Evolutionary conservation across 2,888 invertebrate genomes (phyloP), one percentile per base, ranked within the genome.

Genomic region (Polydrusus tereticollis): DNA sequence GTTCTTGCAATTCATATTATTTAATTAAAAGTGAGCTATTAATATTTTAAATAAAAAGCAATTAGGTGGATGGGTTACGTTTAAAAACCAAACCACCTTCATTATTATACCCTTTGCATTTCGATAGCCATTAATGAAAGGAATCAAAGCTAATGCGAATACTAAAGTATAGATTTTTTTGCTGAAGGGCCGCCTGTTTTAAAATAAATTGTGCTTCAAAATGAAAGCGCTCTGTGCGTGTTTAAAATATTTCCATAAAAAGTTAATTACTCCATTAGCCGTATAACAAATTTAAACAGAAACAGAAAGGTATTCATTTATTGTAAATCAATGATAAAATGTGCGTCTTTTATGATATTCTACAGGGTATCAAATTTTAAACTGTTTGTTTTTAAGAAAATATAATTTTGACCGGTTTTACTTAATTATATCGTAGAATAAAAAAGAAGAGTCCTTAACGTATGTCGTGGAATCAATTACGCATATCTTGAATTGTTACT

Each of bases 1-100:
- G 12, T 68, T 69, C 29, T 69, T 62, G 69, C 69, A 69, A 69
- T 55, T 69, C 69, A 69, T 69, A 62, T 63, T 69, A 60, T 69
- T 69, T 69, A 69, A 69, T 69, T 69, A 69, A 69, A 68, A 58
- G 45, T 47, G 57, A 45, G 58, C 10, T 58, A 21, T 45, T 59
- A 33, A 59, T 67, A 67, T 36, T 36, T 20, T 21, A 50, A 50
- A 38, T 18, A 52, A 41, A 64, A 52, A 14, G 18, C 52, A 57
- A 57, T 57, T 66, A 55, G 57, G 55, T 33, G 16, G 21, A 55
- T 66, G 12, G 26, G 57, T 66, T 29, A 43, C 21, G 57, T 57
- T 43, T 66, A 41, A 64, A 36, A 33, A 16, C 21, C 52, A 10
- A 64, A 64, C 18, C 64, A 52, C 64, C 52, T 64, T 64, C 21